phyloP scores from a whole-genome alignment of 2,888 invertebrate species.

The Cephus runcator region DNA sequence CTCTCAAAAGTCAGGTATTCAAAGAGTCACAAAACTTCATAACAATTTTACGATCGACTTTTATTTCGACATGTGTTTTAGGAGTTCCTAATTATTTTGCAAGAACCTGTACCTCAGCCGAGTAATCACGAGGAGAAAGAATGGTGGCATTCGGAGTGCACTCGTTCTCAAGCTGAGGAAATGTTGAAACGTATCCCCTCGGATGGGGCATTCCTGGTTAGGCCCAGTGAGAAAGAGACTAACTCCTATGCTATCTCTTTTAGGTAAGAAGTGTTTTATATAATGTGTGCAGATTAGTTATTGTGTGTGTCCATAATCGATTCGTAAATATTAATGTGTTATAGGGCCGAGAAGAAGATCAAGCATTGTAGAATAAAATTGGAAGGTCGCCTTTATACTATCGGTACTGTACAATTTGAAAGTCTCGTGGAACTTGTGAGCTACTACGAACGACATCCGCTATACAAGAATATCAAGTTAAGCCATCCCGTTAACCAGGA shows the following conservation, averaged over 20 bases:
- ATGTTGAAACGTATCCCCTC: conserved; percentile 83
- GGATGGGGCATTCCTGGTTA: conserved; percentile 94
- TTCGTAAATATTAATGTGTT: conserved; percentile 26
- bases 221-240: conserved; percentile 88
- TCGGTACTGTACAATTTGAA: conserved; percentile 94
- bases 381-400: conserved; percentile 90
- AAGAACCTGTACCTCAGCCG: conserved; percentile 94
- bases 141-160: conserved; percentile 90
- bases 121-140: conserved; percentile 93
- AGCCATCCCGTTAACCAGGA: conserved; percentile 86
- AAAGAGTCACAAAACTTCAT: not conserved
- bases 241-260: conserved; percentile 95
- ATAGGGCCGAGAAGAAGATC: conserved; percentile 90
- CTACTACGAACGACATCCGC: conserved; percentile 89
- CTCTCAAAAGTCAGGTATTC: conserved; percentile 82
- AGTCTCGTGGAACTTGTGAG: conserved; percentile 93
- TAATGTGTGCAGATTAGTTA: not conserved
- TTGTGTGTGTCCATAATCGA: not conserved
- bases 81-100: conserved; percentile 88
- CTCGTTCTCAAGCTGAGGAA: conserved; percentile 87
- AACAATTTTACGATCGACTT: not conserved
- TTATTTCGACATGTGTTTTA: conserved; percentile 45
- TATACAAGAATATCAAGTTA: conserved; percentile 92
- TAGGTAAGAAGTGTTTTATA: conserved; percentile 69
- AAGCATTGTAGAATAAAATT: conserved; percentile 96